phyloP scores from a whole-genome alignment of 2,113 vertebrate species.

The Corythoichthys intestinalis region DNA sequence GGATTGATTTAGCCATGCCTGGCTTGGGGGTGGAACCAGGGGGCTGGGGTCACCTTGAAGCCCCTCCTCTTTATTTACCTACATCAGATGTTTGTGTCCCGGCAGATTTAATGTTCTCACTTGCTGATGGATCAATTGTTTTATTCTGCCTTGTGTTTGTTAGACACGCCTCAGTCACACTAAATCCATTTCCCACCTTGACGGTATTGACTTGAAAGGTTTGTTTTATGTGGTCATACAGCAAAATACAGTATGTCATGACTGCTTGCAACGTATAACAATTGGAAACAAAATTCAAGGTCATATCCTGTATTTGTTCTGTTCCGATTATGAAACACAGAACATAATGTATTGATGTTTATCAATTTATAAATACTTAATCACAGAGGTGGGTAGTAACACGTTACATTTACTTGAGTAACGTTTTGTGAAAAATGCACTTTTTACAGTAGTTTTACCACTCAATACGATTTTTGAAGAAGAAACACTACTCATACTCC shows the following conservation, averaged over 20 bases:
- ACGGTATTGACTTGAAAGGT: not conserved
- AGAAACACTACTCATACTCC: too few species aligned
- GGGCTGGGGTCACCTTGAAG: conserved; percentile 39
- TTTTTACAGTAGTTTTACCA: too few species aligned
- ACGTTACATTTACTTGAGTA: too few species aligned
- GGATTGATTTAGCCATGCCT: conserved; percentile 37
- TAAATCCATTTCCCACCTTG: conserved; percentile 17
- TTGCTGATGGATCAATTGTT: conserved; percentile 28
- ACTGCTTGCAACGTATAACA: not conserved
- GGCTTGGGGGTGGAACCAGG: conserved; percentile 4
- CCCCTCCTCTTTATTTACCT: conserved; percentile 12
- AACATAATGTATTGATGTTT: not conserved
- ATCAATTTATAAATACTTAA: not conserved
- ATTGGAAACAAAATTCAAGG: conserved; percentile 2
- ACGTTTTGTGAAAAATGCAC: too few species aligned
- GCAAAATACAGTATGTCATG: not conserved
- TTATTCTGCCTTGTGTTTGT: conserved; percentile 42
- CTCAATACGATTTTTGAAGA: too few species aligned
- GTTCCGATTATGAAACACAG: not conserved
- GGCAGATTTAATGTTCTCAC: conserved; percentile 28
- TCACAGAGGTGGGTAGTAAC: not conserved
- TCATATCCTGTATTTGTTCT: not conserved
- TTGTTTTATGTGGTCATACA: conserved; percentile 15
- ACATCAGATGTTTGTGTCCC: conserved; percentile 22
- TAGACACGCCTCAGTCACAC: conserved; percentile 33